phyloP scores from a whole-genome alignment of 2,113 vertebrate genomes.

The Cygnus atratus region DNA sequence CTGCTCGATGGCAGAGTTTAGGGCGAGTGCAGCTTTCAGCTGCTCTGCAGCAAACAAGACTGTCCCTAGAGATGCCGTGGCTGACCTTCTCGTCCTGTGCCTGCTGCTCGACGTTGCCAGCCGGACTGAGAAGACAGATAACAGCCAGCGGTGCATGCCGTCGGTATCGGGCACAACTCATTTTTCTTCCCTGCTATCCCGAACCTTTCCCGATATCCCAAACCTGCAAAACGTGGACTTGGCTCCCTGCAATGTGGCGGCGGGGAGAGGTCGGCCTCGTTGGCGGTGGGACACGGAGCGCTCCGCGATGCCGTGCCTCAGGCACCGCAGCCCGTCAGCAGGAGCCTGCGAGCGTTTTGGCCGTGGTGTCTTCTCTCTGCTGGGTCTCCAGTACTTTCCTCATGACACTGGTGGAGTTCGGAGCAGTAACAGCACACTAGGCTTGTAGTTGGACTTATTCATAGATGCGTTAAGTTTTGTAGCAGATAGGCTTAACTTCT shows the following conservation, averaged over 20 bases:
- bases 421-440: fast-evolving
- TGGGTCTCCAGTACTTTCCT: fast-evolving
- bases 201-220: no score
- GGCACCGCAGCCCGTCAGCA: no score
- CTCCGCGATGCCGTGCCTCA: no score
- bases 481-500: neutral
- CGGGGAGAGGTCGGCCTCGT: fast-evolving
- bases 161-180: fast-evolving
- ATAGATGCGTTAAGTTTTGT: neutral
- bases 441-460: neutral
- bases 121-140: fast-evolving
- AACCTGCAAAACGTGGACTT: fast-evolving
- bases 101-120: fast-evolving
- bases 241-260: neutral
- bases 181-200: neutral
- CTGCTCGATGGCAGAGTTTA: neutral
- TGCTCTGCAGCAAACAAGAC: neutral
- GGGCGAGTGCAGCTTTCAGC: neutral
- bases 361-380: fast-evolving
- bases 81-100: neutral
- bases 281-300: no score
- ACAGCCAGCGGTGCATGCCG: fast-evolving
- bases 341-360: no score
- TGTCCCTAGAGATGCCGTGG: neutral
- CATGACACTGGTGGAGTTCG: neutral